Evolutionary conservation across 2,113 vertebrate genomes (phyloP).

Genomic region (Turnix velox): DNA sequence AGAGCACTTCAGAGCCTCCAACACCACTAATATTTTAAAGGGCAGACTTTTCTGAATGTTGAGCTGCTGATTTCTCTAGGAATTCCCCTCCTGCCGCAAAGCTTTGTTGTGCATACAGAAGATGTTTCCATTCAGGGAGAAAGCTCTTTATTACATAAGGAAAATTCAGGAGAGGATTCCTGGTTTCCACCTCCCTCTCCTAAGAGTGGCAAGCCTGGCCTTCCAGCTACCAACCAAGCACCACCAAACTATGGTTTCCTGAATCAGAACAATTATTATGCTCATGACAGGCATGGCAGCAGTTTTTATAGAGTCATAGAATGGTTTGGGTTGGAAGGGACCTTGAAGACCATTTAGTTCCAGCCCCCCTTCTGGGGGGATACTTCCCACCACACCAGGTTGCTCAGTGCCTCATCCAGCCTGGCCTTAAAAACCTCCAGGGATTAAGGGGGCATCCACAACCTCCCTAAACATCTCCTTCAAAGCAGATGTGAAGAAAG

Average conservation of each 20-base stretch:
- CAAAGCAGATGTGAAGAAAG: neutral
- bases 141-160: neutral
- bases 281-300: neutral
- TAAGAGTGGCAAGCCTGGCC: neutral
- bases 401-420: no score
- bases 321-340: no score
- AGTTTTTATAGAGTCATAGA: no score
- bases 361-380: no score
- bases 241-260: neutral
- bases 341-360: no score
- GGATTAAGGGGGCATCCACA: no score
- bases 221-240: neutral
- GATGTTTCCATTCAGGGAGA: neutral
- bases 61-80: neutral
- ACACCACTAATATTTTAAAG: neutral
- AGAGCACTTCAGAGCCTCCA: neutral
- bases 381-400: no score
- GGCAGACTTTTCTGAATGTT: neutral
- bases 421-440: no score
- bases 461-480: neutral
- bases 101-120: neutral
- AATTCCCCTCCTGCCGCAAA: neutral
- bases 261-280: neutral
- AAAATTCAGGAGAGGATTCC: neutral
- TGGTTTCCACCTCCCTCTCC: neutral